Evolutionary conservation across 2,113 vertebrate genomes (phyloP).

Genomic region (Rhynchopsitta pachyrhyncha): DNA sequence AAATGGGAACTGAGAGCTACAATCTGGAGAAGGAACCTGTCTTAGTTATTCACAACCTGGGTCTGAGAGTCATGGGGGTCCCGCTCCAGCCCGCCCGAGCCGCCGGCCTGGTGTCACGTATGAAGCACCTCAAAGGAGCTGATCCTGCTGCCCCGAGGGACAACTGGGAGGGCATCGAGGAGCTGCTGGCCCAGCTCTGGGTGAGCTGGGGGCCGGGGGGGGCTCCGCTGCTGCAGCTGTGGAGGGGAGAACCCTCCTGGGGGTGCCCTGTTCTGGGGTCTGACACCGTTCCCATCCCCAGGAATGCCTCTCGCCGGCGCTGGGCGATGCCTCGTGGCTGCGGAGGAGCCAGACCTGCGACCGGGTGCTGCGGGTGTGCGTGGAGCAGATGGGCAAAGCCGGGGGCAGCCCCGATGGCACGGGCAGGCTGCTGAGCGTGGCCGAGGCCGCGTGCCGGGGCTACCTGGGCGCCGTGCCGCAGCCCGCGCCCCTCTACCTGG

Average conservation of each 20-base stretch:
- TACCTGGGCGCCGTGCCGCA: constrained; percentile 60
- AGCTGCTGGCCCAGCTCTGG: neutral
- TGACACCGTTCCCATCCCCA: neutral
- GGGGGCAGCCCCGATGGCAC: constrained; percentile 9
- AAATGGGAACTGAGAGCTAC: too few species aligned
- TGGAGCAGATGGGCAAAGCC: constrained; percentile 76
- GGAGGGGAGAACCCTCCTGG: too few species aligned
- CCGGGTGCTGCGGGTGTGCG: constrained; percentile 82
- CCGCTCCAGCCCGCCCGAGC: neutral
- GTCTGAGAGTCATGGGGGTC: neutral
- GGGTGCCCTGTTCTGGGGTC: neutral
- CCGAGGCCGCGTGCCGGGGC: constrained; percentile 76
- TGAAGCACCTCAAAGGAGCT: neutral
- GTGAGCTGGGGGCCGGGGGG: neutral
- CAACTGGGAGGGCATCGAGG: rapidly evolving
- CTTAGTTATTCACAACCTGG: too few species aligned
- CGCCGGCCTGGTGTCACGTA: neutral
- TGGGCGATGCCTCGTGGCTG: neutral
- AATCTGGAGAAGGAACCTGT: too few species aligned
- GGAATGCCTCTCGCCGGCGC: neutral
- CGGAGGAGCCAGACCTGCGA: constrained; percentile 79
- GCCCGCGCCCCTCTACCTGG: constrained; percentile 82
- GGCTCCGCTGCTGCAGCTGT: neutral
- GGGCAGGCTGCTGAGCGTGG: constrained; percentile 61
- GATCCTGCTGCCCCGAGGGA: rapidly evolving